Evolutionary conservation across 2,113 vertebrate genomes (phyloP), one percentile per base, ranked within the genome.

Genomic region (Microcebus tavaratra): DNA sequence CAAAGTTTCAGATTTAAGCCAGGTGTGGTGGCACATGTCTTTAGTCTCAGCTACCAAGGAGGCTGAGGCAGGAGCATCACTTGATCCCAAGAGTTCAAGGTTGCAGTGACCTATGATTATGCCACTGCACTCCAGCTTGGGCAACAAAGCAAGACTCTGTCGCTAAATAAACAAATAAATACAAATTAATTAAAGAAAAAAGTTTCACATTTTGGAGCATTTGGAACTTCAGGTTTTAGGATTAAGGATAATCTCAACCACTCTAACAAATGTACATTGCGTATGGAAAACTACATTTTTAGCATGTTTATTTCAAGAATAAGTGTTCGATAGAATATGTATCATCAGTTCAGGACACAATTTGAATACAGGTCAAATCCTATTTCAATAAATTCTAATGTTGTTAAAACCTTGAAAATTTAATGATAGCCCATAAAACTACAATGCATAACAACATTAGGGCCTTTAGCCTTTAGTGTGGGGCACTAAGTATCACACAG

Each of bases 361-460:
- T n/a, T 21, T 91, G 45, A 95, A 88, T 14, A 87, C 1, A 93
- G 34, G 34, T 76, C 45, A 91, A 94, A 91, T 72, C 11, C 39
- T 92, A 14, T 79, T 96, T 95, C 53, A 87, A 59, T 27, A 86
- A 94, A 92, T 88, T 92, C 21, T 36, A 95, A 53, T 87, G 29
- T 81, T 90, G 21, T 31, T 36, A 89, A 97, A 96, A 70, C 36
- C 27, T 36, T 84, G 80, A 73, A 95, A 96, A 61, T 39, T 39
- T 91, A 85, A 78, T n/a, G 15, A 84, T 42, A 39, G 8, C 27
- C 2, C 5, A 34, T 61, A 68, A 96, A 93, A 83, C 6, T 93
- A 36, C 34, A 88, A 57, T 82, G 57, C 42, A 94, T 92, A 94
- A 86, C 17, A 94, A 88, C 17, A 92, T 82, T 85, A 96, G 15